Conservation (phyloP, 2,888 invertebrate species). For the Macrophya annulata region DNA sequence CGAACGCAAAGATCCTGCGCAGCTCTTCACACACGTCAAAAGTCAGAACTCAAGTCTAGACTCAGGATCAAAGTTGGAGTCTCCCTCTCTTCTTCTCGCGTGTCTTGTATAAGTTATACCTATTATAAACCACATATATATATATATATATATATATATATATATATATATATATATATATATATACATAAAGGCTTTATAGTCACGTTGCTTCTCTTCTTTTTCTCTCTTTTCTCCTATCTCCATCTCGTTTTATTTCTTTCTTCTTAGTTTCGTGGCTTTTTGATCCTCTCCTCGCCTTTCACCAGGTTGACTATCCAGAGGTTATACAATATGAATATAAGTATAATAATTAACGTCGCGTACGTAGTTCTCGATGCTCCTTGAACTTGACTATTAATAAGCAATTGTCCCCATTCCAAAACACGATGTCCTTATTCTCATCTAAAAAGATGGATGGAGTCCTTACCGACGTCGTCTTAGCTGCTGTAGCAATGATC, state of each 20-base stretch:
- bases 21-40: conserved; percentile 28
- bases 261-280: background rate
- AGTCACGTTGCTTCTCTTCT: background rate
- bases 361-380: background rate
- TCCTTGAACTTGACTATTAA: conserved; percentile 44
- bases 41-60: conserved; percentile 25
- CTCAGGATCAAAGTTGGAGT: conserved; percentile 3
- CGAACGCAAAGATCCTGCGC: background rate
- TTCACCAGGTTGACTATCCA: background rate
- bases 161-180: too few species aligned
- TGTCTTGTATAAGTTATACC: conserved; percentile 14
- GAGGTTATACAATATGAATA: background rate
- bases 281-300: background rate
- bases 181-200: background rate
- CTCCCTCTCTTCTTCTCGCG: background rate
- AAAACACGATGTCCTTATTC: conserved; percentile 11
- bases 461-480: background rate
- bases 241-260: background rate
- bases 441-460: conserved; percentile 18
- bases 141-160: too few species aligned
- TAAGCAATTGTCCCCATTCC: conserved; percentile 32
- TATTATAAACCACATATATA: background rate
- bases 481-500: background rate
- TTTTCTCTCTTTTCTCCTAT: background rate
- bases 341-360: background rate